These are phyloP conservation scores for Lepus townsendii DNA, from an alignment of 2,797 vertebrate species.

Conservation along the genomic window DNA sequence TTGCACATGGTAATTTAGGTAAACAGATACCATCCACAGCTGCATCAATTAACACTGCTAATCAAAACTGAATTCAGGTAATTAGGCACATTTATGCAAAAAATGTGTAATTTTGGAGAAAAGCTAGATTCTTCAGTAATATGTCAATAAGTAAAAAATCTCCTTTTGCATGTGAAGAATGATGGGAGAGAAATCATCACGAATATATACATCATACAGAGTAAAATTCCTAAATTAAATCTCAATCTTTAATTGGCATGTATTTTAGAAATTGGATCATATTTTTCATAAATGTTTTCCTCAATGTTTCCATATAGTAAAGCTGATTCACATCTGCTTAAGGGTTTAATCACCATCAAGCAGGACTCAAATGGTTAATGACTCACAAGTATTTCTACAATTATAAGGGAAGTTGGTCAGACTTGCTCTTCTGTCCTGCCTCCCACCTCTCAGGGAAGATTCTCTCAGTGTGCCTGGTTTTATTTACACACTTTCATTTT, in stretches of 20 bases:
- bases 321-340: conserved; percentile 77
- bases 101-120: conserved; percentile 90
- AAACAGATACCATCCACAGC: conserved; percentile 93
- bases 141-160: conserved; percentile 89
- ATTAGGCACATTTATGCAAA: conserved; percentile 94
- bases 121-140: conserved; percentile 90
- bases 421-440: conserved; percentile 63
- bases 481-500: conserved; percentile 8
- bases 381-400: conserved; percentile 75
- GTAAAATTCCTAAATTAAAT: conserved; percentile 89
- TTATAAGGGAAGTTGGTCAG: conserved; percentile 66
- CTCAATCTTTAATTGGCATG: conserved; percentile 88
- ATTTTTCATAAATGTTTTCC: conserved; percentile 84
- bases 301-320: conserved; percentile 81
- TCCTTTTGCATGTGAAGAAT: conserved; percentile 87
- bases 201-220: conserved; percentile 83
- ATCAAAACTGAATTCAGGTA: conserved; percentile 95
- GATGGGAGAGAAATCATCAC: conserved; percentile 84
- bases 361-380: conserved; percentile 82
- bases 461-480: conserved; percentile 35
- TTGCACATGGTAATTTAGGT: conserved; percentile 94
- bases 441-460: conserved; percentile 54
- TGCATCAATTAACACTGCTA: conserved; percentile 95
- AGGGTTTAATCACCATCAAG: conserved; percentile 76
- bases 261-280: conserved; percentile 87